Evolutionary conservation across 2,888 invertebrate species (phyloP).

Genomic region (Melanotus villosus): DNA sequence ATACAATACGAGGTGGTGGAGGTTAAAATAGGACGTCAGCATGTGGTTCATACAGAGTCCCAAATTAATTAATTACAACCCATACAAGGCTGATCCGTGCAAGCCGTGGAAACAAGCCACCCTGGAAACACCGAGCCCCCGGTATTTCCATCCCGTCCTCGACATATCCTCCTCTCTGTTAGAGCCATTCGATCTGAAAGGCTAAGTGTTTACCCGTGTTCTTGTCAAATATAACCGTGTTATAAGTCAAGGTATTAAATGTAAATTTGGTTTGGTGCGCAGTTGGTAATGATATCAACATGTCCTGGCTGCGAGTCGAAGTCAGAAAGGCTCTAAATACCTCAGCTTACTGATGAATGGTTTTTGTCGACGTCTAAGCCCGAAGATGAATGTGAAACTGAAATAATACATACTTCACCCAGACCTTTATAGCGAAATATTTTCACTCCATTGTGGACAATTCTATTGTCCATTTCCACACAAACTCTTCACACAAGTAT

Average conservation of each 20-base stretch:
- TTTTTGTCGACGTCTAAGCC: slow-evolving; percentile 19
- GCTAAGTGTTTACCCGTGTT: slow-evolving; percentile 42
- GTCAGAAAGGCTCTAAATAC: slow-evolving; percentile 26
- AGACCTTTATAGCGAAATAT: slow-evolving; percentile 26
- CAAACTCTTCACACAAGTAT: slow-evolving; percentile 25
- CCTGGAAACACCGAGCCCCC: slow-evolving; percentile 30
- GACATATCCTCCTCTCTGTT: slow-evolving; percentile 34
- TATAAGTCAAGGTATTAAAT: slow-evolving; percentile 44
- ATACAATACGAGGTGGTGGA: slow-evolving; percentile 34
- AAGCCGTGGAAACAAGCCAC: slow-evolving; percentile 38
- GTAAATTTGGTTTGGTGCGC: slow-evolving; percentile 41
- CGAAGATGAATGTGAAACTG: slow-evolving; percentile 30
- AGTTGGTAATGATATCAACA: slow-evolving; percentile 40
- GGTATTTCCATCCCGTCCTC: slow-evolving; percentile 27
- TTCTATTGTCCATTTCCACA: slow-evolving; percentile 35
- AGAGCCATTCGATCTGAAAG: slow-evolving; percentile 34
- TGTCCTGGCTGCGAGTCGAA: slow-evolving; percentile 20
- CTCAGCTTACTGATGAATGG: slow-evolving; percentile 33
- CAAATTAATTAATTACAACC: slow-evolving; percentile 55
- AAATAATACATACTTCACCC: slow-evolving; percentile 35
- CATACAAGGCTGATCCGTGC: slow-evolving; percentile 48
- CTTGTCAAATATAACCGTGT: slow-evolving; percentile 43
- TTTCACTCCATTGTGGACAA: slow-evolving; percentile 30
- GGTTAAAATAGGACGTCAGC: slow-evolving; percentile 46
- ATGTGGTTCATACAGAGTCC: slow-evolving; percentile 47